Base-by-base conservation (phyloP, 2,797 vertebrate species). In the Percopsis omiscomaycus region DNA sequence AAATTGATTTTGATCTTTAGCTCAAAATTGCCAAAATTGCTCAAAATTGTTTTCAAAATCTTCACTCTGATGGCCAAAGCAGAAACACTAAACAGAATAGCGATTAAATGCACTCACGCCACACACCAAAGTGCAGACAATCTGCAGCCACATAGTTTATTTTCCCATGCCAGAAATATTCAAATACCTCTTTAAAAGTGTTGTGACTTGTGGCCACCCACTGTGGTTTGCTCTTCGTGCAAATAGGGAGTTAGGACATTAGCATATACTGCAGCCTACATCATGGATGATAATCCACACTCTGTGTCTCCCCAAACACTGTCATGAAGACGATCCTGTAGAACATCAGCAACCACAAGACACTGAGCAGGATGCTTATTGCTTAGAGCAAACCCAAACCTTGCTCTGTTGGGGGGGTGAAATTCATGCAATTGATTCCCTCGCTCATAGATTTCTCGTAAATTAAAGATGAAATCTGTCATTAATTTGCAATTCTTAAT, bases 281-380 rank as follows among this genome's bases (percentile, higher is more conserved):
- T 68, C 68, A 75, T 12, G 72, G 72, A 70, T 80, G 83, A 82
- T 87, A 68, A 83, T 83, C 77, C 69, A 74, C 69, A 73, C 68
- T 6, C 66, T 74, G 68, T 60, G 75, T 78, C 74, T 85, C 75
- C 85, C 77, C 77, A 87, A 87, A 83, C 72, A 83, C 77, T 83
- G 82, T 86, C 85, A 84, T n/a, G 55, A 68, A 75, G 77, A 76
- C 65, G 72, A 46, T 37, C 22, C 55, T 52, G 56, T 46, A n/a
- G n/a, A 61, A 32, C 69, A 59, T 65, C 54, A 45, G 46, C 55
- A 50, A 51, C 50, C 49, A 56, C 46, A 28, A n/a, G 50, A 15
- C 49, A 45, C 12, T 14, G 22, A 59, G 28, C 32, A 49, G 27
- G 1, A 37, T 48, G 6, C 22, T 42, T 48, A 47, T 53, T 42